Base-by-base conservation (phyloP, 2,888 invertebrate species). In the Drosophila mayaguana region DNA sequence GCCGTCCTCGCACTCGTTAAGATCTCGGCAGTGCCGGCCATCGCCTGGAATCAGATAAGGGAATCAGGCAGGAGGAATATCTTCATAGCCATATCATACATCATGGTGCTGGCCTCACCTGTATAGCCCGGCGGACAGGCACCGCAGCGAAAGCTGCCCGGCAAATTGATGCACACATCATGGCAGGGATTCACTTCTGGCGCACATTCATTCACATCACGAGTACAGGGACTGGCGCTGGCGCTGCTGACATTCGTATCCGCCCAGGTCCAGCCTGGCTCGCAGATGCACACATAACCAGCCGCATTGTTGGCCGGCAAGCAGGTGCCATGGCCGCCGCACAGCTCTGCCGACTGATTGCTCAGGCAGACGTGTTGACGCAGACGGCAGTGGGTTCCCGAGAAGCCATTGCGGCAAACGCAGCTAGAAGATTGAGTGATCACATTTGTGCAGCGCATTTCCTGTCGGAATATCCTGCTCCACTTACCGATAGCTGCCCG, bases 301-400 rank as follows among this genome's bases (percentile, higher is more conserved):
- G 93, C 92, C 0, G 94, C 93, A 38, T 94, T 94, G 25, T 93
- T 93, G 63, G 95, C 94, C 9, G 95, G 94, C n/a, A 98, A 91
- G 90, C 98, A 98, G 8, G 95, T 95, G 9, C 98, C 98, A 88
- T 98, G 96, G 0, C 96, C 98, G 92, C 98, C 98, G 92, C 98
- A 99, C 70, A 98, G 94, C 91, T 97, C 97, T 54, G 93, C 93
- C 8, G 96, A 94, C 16, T 95, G 94, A 9, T 95, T 95, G 4
- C 94, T 94, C 5, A 94, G 94, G 89, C 98, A 99, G 89, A 96
- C 95, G 72, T 95, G 95, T 12, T 94, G 94, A 73, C 95, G 95
- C 82, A 95, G 94, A 0, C 96, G 96, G 90, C 98, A 98, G 85
- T 97, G 97, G 20, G 96, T 89, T 7, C 98, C 98, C 81, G 94